Base-by-base conservation (phyloP, 2,888 invertebrate species). In the Hirtodrosophila duncani region DNA sequence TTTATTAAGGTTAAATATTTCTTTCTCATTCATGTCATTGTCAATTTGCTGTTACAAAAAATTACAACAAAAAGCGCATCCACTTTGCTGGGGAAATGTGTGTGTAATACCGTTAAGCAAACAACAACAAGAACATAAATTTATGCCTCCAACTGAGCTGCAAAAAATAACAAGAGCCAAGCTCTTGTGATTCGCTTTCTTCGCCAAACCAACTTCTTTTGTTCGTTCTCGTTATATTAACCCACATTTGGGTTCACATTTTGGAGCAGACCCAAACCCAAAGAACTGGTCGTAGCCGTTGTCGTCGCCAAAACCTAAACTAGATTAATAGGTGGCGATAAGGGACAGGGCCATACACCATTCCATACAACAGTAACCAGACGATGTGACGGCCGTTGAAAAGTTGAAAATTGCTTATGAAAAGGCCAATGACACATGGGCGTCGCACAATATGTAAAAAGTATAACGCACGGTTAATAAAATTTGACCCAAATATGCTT, bases 1-100 rank as follows among this genome's bases (percentile, higher is more conserved):
- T 74, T 81, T 81, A 77, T 77, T 77, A 77, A 77, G 75, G 75
- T 77, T 81, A 77, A 77, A 81, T 74, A 79, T 81, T 77, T 81
- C 78, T 77, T n/a, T 58, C 59, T 56, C 72, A 72, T 72, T 75
- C 80, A 79, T 77, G 80, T 81, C 81, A 78, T 79, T 81, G 77
- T 78, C 82, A 78, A 78, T 75, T 79, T 71, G 64, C 75, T 79
- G 64, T 75, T 70, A 71, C 70, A 79, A 63, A 66, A 71, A 56
- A 68, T 59, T 62, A 16, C 24, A 18, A 46, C 7, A 49, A 38
- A 8, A 31, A 36, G 26, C 27, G 37, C 18, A 52, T n/a, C n/a
- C n/a, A n/a, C n/a, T n/a, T n/a, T n/a, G n/a, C n/a, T n/a, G n/a
- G n/a, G n/a, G n/a, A n/a, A n/a, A n/a, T n/a, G n/a, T n/a, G n/a